Evolutionary conservation across 1,140 invertebrate genomes (phyloP).

Genomic region (Drosophila asahinai): DNA sequence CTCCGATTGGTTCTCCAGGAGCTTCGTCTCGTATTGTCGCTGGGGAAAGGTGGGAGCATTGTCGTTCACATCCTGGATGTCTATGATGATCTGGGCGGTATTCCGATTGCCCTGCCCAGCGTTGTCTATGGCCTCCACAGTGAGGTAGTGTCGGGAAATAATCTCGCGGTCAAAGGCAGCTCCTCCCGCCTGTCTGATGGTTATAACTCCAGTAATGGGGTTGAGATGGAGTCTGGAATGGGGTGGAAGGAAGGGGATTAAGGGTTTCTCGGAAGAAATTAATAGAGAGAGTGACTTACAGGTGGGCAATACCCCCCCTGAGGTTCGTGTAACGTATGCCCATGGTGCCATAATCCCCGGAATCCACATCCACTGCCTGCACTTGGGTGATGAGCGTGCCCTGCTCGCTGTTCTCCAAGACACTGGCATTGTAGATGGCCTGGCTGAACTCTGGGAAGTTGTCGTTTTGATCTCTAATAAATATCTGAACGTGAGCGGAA

Average conservation of each 20-base stretch:
- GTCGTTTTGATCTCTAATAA: slow-evolving; percentile 96
- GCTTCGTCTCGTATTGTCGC: slow-evolving; percentile 92
- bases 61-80: slow-evolving; percentile 95
- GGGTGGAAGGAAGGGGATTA: not conserved
- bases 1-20: slow-evolving; percentile 92
- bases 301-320: slow-evolving; percentile 90
- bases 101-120: slow-evolving; percentile 94
- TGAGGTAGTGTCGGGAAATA: slow-evolving; percentile 94
- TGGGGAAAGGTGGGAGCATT: slow-evolving; percentile 93
- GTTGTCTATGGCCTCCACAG: slow-evolving; percentile 96
- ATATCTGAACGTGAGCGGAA: slow-evolving; percentile 93
- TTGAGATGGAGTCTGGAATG: slow-evolving; percentile 91
- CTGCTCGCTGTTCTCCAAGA: slow-evolving; percentile 93
- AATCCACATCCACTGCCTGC: slow-evolving; percentile 93
- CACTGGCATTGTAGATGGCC: slow-evolving; percentile 90
- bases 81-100: slow-evolving; percentile 93
- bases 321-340: slow-evolving; percentile 95
- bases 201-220: slow-evolving; percentile 92
- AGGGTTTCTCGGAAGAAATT: not conserved
- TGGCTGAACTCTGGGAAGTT: slow-evolving; percentile 96
- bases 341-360: slow-evolving; percentile 93
- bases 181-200: slow-evolving; percentile 90
- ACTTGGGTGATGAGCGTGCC: slow-evolving; percentile 94
- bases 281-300: slow-evolving; percentile 87
- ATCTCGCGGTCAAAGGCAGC: slow-evolving; percentile 94